A percentile compares a stretch with the other conserved stretches of the same genome.
These are phyloP conservation scores for Gadus macrocephalus DNA, from an alignment of 2,113 vertebrate genomes.

Conservation along the genomic window DNA sequence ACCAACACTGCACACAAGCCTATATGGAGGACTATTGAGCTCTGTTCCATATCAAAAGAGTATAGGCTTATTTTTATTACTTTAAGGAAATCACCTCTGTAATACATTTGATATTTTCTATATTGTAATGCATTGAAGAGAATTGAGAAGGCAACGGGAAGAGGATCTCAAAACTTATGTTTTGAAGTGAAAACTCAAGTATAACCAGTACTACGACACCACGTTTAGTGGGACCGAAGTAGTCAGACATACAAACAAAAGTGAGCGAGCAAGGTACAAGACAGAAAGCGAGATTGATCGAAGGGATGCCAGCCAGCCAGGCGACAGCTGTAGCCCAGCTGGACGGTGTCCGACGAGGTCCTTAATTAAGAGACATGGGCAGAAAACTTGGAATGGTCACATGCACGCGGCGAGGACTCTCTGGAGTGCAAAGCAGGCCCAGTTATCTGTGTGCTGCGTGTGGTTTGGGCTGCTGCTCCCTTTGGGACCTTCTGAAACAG, in stretches of 20 bases:
- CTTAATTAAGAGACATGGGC: conserved; percentile 71
- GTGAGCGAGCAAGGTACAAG: background rate
- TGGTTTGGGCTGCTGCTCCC: conserved; percentile 22
- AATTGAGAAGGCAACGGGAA: too few species aligned
- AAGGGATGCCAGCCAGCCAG: conserved; percentile 48
- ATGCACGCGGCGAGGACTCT: conserved; percentile 52
- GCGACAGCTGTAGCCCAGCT: conserved; percentile 64
- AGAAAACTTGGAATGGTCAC: conserved; percentile 60
- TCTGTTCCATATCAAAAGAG: too few species aligned
- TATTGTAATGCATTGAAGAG: too few species aligned
- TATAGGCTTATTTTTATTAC: too few species aligned
- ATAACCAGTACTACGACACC: too few species aligned
- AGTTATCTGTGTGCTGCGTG: conserved; percentile 39
- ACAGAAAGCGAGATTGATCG: conserved; percentile 27
- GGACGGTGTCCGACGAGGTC: conserved; percentile 63
- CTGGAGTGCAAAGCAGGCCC: conserved; percentile 52
- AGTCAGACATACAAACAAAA: background rate
- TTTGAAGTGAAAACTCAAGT: too few species aligned
- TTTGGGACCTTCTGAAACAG: conserved; percentile 55
- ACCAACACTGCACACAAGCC: too few species aligned
- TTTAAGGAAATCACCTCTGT: too few species aligned
- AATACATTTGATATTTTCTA: too few species aligned
- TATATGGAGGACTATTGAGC: too few species aligned
- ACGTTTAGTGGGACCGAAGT: too few species aligned
- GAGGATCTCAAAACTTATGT: too few species aligned